Base-by-base conservation (phyloP, 2,113 vertebrate genomes). In the Rafetus swinhoei region DNA sequence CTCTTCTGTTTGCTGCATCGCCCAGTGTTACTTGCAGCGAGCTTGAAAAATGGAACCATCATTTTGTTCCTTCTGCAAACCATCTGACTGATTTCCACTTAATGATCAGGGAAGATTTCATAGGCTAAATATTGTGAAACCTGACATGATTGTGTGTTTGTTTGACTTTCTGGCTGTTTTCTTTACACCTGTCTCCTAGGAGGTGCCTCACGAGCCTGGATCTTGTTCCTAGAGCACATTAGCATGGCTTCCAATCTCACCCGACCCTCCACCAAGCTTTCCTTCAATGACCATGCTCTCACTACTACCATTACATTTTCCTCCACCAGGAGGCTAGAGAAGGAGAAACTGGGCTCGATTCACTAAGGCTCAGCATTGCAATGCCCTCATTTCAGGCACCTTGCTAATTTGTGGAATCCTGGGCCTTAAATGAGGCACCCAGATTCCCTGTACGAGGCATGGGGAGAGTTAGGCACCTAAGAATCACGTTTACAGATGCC, bases 51-150 rank as follows among this genome's bases (percentile, higher is more conserved):
- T 69, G 65, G 65, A 76, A 35, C 9, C 19, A 76, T 25, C 72
- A 45, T 45, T 76, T 24, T 8, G 55, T 1, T 50, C 83, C 12
- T 39, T 87, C 87, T 86, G 85, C 80, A 53, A 35, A 54, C 19
- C 2, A 25, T 0, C 74, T 76, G 9, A 45, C 57, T 84, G 79
- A 80, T 92, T 95, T 95, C 86, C 93, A 82, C 79, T 39, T 29
- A 29, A 59, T 52, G 90, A 95, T 83, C 88, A 91, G 45, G 81
- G 88, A 91, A 57, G 24, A 57, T 3, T 69, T 82, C 79, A 39
- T 35, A 94, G 90, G 79, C 91, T 93, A 94, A 93, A 92, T 74
- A 89, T 94, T 90, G 39, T 59, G 74, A 90, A 93, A 65, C n/a
- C 19, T 84, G 60, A 45, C 90, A 86, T 87, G 84, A 55, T 79